Evolutionary conservation across 2,797 vertebrate genomes (phyloP).

Genomic region (Selene dorsalis): DNA sequence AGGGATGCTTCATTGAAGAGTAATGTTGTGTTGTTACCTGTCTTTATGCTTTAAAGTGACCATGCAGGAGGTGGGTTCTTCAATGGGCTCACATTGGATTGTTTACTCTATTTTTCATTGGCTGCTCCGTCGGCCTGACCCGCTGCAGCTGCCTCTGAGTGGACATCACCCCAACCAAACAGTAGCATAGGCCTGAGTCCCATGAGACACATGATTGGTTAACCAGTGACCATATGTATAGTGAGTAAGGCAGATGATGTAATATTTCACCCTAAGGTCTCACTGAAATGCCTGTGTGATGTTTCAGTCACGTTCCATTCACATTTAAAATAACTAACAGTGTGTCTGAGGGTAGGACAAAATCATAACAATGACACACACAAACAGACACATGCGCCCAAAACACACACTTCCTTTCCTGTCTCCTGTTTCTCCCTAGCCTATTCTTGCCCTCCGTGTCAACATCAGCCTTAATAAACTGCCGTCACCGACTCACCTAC

Average conservation of each 20-base stretch:
- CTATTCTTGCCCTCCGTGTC: not conserved
- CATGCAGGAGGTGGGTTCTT: not conserved
- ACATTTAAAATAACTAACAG: constrained; percentile 27
- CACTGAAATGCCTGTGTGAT: constrained; percentile 18
- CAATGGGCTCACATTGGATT: constrained; percentile 39
- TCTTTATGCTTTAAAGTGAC: not conserved
- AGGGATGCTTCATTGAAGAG: not conserved
- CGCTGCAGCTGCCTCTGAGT: constrained; percentile 41
- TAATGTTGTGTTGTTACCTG: not conserved
- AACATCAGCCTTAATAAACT: constrained; percentile 26
- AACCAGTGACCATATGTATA: constrained; percentile 60
- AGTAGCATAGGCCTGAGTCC: constrained; percentile 54
- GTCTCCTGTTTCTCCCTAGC: not conserved
- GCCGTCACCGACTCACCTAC: constrained; percentile 21
- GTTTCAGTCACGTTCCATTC: constrained; percentile 61
- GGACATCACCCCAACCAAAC: constrained; percentile 48
- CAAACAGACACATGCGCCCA: not conserved
- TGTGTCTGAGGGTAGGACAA: constrained; percentile 23
- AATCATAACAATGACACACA: constrained; percentile 42
- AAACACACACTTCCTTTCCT: constrained; percentile 14
- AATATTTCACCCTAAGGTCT: constrained; percentile 62
- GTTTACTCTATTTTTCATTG: constrained; percentile 51
- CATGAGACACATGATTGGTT: constrained; percentile 55
- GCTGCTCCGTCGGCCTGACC: constrained; percentile 30
- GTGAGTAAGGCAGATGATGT: constrained; percentile 70